Evolutionary conservation across 2,113 vertebrate species (phyloP).

Genomic region (Aegotheles bennettii): DNA sequence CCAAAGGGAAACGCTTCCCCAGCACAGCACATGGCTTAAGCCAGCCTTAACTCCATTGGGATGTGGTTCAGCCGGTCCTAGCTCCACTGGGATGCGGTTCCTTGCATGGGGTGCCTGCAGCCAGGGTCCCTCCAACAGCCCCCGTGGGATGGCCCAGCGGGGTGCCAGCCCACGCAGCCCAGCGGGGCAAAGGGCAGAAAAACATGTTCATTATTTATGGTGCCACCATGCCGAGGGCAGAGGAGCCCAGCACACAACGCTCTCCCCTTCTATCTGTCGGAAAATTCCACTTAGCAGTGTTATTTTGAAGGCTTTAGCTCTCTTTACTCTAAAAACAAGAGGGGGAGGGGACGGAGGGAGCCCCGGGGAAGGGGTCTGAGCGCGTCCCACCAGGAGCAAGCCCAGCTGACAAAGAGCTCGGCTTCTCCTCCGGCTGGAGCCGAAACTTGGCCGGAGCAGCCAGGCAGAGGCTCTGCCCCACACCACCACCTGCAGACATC

Average conservation of each 20-base stretch:
- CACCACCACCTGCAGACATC: rapidly evolving
- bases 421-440: not conserved
- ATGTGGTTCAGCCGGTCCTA: not conserved
- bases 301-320: constrained; percentile 16
- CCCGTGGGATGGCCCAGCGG: not conserved
- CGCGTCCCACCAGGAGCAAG: not conserved
- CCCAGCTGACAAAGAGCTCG: not conserved
- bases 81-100: not conserved
- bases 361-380: too few relatives aligned
- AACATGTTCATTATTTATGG: not conserved
- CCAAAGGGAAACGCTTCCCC: not conserved
- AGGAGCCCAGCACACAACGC: rapidly evolving
- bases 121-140: not conserved
- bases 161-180: not conserved
- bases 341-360: too few relatives aligned
- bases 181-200: not conserved
- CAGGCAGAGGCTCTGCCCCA: not conserved
- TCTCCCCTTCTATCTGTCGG: not conserved
- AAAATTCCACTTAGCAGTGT: not conserved
- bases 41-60: not conserved
- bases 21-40: rapidly evolving
- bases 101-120: too few relatives aligned
- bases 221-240: not conserved
- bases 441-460: rapidly evolving
- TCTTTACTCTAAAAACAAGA: constrained; percentile 20